These are phyloP conservation scores for Athalia cordata DNA, from an alignment of 2,888 invertebrate species.

Conservation along the genomic window DNA sequence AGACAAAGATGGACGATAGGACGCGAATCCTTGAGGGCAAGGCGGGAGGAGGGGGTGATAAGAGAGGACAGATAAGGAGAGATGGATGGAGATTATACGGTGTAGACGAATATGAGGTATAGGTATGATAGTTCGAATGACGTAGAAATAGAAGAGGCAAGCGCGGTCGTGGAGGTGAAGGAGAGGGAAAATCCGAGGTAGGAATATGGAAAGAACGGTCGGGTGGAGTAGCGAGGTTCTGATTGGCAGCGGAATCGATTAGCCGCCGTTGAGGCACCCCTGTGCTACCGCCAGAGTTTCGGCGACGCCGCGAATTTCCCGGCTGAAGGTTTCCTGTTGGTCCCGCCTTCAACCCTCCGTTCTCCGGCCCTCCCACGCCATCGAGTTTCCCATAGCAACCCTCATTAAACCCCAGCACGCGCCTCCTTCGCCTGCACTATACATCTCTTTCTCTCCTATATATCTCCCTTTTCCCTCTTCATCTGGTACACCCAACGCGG, in stretches of 20 bases:
- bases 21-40: conserved; percentile 32
- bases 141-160: conserved; percentile 46
- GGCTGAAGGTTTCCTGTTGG: conserved; percentile 68
- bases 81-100: background rate
- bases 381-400: conserved; percentile 71
- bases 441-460: conserved; percentile 7
- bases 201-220: conserved; percentile 57
- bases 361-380: conserved; percentile 53
- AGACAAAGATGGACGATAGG: conserved; percentile 50
- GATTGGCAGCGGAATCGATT: conserved; percentile 73
- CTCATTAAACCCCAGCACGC: conserved; percentile 46
- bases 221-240: conserved; percentile 54
- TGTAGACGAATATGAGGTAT: background rate
- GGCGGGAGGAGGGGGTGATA: conserved; percentile 41
- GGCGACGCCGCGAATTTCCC: conserved; percentile 70
- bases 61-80: background rate
- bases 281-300: conserved; percentile 58
- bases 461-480: conserved; percentile 13
- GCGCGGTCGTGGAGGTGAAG: conserved; percentile 32
- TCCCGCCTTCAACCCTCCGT: conserved; percentile 52
- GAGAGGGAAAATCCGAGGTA: conserved; percentile 44
- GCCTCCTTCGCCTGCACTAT: conserved; percentile 7
- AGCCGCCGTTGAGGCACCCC: conserved; percentile 50
- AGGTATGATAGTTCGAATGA: conserved; percentile 30
- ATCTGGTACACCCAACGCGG: too few species aligned